phyloP scores from a whole-genome alignment of 2,113 vertebrate species.

The Redunca redunca region DNA sequence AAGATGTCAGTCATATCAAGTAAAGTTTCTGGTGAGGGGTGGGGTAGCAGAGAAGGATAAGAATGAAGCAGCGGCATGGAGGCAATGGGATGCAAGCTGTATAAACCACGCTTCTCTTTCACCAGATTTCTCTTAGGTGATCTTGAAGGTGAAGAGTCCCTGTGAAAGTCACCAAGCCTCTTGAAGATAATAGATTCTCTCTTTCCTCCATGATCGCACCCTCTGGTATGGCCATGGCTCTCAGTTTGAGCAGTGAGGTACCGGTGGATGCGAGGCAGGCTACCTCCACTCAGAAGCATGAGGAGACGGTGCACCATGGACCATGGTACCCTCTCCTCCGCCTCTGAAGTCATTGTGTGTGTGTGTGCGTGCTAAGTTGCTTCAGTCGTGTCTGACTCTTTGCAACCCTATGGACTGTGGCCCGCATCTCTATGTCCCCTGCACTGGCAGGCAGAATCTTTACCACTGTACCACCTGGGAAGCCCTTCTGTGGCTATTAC shows the following conservation, averaged over 20 bases:
- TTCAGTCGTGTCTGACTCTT: not conserved
- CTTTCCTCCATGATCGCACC: not conserved
- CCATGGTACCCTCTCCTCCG: not conserved
- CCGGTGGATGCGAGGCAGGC: rapidly evolving
- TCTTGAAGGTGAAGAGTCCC: not conserved
- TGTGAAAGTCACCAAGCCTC: not conserved
- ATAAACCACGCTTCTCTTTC: not conserved
- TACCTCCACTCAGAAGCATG: not conserved
- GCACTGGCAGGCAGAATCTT: not conserved
- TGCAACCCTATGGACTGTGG: not conserved
- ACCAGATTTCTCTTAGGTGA: not conserved
- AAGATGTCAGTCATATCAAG: not conserved
- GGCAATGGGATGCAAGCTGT: rapidly evolving
- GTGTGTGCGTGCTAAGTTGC: not conserved
- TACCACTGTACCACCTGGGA: not conserved
- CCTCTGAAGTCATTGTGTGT: not conserved
- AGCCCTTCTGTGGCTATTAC: not conserved
- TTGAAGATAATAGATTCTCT: not conserved
- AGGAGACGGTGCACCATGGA: not conserved
- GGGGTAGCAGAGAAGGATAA: not conserved
- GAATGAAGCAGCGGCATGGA: rapidly evolving
- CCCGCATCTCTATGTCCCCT: not conserved
- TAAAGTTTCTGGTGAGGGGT: not conserved
- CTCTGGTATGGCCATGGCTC: rapidly evolving
- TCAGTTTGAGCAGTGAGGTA: not conserved